Evolutionary conservation across 1,140 invertebrate species (phyloP).

Genomic region (Armadillidium nasatum): DNA sequence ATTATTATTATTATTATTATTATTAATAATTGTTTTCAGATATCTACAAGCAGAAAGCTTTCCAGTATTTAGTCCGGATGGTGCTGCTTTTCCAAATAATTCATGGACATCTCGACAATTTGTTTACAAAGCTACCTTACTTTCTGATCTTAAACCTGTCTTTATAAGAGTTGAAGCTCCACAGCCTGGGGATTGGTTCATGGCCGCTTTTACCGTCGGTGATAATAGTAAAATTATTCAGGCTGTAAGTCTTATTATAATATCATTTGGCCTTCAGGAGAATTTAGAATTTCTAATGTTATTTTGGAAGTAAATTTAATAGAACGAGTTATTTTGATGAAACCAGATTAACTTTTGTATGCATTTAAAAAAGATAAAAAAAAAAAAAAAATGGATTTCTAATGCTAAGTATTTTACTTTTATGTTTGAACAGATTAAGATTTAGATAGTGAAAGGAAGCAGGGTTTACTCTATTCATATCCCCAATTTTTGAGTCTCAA

Average conservation of each 20-base stretch:
- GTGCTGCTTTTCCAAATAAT: constrained; percentile 33
- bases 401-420: not conserved
- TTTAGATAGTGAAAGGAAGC: too few relatives aligned
- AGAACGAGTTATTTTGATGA: too few relatives aligned
- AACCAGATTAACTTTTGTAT: too few relatives aligned
- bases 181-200: constrained; percentile 42
- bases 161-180: constrained; percentile 34
- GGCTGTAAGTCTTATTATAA: constrained; percentile 30
- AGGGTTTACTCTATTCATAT: too few relatives aligned
- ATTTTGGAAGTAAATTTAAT: too few relatives aligned
- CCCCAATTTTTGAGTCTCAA: too few relatives aligned
- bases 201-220: constrained; percentile 38
- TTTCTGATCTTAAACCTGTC: constrained; percentile 34
- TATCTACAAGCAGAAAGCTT: constrained; percentile 36
- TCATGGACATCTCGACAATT: constrained; percentile 35
- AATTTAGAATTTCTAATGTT: too few relatives aligned
- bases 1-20: too few relatives aligned
- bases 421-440: not conserved
- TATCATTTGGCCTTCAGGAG: not conserved
- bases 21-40: not conserved
- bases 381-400: not conserved
- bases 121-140: constrained; percentile 34
- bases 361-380: not conserved
- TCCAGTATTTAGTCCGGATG: constrained; percentile 40
- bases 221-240: constrained; percentile 41